Base-by-base conservation (phyloP, 2,797 vertebrate species). In the Chelon labrosus region DNA sequence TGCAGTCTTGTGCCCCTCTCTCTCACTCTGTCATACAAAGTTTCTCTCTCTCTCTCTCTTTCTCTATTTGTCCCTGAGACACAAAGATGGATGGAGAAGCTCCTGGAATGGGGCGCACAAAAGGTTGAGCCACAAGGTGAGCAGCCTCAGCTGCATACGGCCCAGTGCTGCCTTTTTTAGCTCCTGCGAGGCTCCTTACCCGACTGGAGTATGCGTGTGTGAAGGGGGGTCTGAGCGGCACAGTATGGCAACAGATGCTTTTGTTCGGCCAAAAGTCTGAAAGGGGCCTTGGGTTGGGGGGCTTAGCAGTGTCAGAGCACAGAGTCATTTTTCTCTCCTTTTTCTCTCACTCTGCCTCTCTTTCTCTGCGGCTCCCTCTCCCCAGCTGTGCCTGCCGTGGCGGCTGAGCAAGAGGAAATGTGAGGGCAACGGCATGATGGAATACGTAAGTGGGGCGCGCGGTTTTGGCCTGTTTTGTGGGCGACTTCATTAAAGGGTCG, bases 221-320 rank as follows among this genome's bases (percentile, higher is more conserved):
- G 58, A 73, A 55, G 82, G 88, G 91, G 92, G 86, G 88, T 83
- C 84, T 97, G 96, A 98, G 96, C 96, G 95, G 95, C 97, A 95
- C 98, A 99, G 98, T 99, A 98, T 99, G 97, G 98, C 97, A 98
- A 99, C 98, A 99, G 98, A 99, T 99, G 98, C 98, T 99, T 99
- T 99, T 98, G 97, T 99, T 98, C 95, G 92, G 94, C 96, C 91
- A 95, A 96, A 97, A 96, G 96, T 96, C 96, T 98, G 94, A 96
- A 96, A 96, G 93, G 89, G 89, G 90, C 91, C 85, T 89, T 89
- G 87, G 89, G 82, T 72, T 65, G 88, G 87, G 77, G 89, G 87
- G 90, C 90, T 90, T 80, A 89, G 91, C 88, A 59, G 85, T 90
- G 84, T 90, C 91, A 93, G 89, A 89, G 88, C 84, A 80, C 85